phyloP scores from a whole-genome alignment of 2,797 vertebrate species.

The Urocyon cinereoargenteus region DNA sequence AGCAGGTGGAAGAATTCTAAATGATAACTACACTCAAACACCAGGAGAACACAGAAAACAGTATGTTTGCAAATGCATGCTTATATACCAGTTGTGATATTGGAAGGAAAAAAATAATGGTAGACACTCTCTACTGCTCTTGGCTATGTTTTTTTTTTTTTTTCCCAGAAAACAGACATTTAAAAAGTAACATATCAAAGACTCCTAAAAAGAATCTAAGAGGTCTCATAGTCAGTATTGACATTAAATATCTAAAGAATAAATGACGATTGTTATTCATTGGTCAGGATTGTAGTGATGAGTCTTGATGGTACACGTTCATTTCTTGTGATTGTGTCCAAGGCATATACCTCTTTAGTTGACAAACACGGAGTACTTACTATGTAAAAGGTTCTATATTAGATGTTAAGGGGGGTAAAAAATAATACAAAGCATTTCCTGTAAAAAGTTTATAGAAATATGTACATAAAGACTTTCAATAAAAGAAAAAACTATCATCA shows the following conservation, averaged over 20 bases:
- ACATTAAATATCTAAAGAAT: constrained; percentile 12
- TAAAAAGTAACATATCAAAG: neutral
- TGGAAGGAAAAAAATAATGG: constrained; percentile 15
- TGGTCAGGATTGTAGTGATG: neutral
- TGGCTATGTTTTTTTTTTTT: neutral
- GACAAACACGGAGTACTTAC: neutral
- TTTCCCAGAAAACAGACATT: neutral
- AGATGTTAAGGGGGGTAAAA: neutral
- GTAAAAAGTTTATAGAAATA: neutral
- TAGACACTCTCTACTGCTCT: neutral
- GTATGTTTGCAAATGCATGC: constrained; percentile 46
- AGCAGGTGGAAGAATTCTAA: constrained; percentile 78
- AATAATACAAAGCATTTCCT: neutral
- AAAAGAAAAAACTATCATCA: neutral
- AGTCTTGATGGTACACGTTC: neutral
- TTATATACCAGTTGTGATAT: neutral
- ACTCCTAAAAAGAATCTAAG: neutral
- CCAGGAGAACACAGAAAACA: constrained; percentile 61
- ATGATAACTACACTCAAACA: constrained; percentile 59
- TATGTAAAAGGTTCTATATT: neutral
- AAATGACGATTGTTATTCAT: neutral
- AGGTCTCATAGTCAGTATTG: neutral
- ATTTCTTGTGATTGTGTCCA: neutral
- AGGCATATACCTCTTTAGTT: neutral
- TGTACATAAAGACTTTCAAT: neutral